Base-by-base conservation (phyloP, 2,888 invertebrate genomes). In the Pseudococcus longispinus region DNA sequence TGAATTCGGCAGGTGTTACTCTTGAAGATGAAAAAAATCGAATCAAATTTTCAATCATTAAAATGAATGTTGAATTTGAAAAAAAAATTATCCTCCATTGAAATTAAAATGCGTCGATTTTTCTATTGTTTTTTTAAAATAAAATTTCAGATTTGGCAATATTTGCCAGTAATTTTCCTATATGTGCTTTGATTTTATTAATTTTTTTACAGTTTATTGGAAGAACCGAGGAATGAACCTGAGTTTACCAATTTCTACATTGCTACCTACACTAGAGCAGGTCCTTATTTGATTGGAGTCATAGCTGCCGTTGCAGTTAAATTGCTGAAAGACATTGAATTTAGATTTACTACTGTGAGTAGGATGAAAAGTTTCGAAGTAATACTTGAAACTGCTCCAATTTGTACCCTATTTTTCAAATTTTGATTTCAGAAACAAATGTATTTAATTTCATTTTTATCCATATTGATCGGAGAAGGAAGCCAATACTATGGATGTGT, bases 191-290 rank as follows among this genome's bases (percentile, higher is more conserved):
- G 3, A 23, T 13, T 11, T 60, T 3, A 55, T 60, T 60, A n/a
- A n/a, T n/a, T 60, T 11, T 60, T 23, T 60, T 23, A n/a, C n/a
- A 87, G 87, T 32, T 87, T 87, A 51, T 74, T 87, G 26, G 83
- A 83, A 74, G 84, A 87, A 26, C 87, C 87, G 4, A 60, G 87
- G 74, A 83, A 32, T 18, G 60, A 60, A 32, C n/a, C 51, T 5
- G 83, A 87, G 32, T 87, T 87, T 29, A 87, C 55, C 18, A 83
- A 84, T 23, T 87, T 87, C 23, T 87, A 87, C 29, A 32, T 87
- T 18, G 83, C 87, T 15, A 83, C 87, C 1, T 87, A 83, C 37
- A 87, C 87, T 13, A 83, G 87, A 70, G 83, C 46, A 2, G 87
- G 87, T 13, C 87, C 87, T 18, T 87, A 87, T 23, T 32, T 87